These are phyloP conservation scores for Poicephalus gulielmi DNA, from an alignment of 2,113 vertebrate species.

Conservation along the genomic window DNA sequence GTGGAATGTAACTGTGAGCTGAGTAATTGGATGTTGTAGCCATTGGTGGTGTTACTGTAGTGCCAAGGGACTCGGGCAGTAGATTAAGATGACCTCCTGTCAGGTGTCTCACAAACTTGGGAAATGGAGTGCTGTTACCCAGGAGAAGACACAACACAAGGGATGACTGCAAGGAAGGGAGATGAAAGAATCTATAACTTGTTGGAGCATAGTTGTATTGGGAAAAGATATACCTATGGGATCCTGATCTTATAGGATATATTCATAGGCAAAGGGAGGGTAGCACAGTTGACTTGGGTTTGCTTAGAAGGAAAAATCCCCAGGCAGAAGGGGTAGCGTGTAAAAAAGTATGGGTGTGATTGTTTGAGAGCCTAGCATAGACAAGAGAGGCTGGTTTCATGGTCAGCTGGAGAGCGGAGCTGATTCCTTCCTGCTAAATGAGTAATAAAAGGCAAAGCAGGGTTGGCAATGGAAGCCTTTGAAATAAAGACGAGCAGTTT, in stretches of 20 bases:
- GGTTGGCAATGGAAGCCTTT: not conserved
- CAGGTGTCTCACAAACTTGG: not conserved
- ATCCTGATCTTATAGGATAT: not conserved
- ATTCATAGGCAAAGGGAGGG: not conserved
- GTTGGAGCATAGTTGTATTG: not conserved
- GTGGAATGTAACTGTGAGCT: not conserved
- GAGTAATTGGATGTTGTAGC: not conserved
- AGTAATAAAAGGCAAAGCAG: not conserved
- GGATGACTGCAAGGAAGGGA: not conserved
- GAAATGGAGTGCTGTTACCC: not conserved
- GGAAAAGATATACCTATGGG: not conserved
- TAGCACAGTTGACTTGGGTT: not conserved
- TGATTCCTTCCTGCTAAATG: not conserved
- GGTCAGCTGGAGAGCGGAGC: not conserved
- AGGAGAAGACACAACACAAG: not conserved
- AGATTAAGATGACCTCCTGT: not conserved
- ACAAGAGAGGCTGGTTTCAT: not conserved
- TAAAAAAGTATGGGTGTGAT: rapidly evolving
- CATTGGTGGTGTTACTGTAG: too few relatives aligned
- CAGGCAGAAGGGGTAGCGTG: not conserved
- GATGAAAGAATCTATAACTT: not conserved
- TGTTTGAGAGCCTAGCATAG: not conserved
- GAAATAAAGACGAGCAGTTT: not conserved
- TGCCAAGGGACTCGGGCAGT: not conserved
- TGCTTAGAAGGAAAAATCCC: not conserved